These are phyloP conservation scores for human DNA, from an alignment of 2,113 vertebrate genomes.

Conservation along the genomic window GRCh38 chr1:115341501-115342000, in stretches of 20 bases:
- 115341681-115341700: not conserved
- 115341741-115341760: not conserved
- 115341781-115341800: not conserved
- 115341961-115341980: not conserved
- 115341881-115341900: not conserved
- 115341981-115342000: no score
- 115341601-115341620: not conserved
- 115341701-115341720: not conserved
- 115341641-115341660: not conserved
- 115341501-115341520: not conserved
- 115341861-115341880: not conserved
- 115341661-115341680: not conserved
- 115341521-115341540: not conserved
- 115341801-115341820: not conserved
- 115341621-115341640: not conserved
- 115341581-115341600: not conserved
- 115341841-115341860: not conserved
- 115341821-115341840: not conserved
- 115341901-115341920: rapidly evolving
- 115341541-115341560: not conserved
- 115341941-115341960: not conserved
- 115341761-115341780: not conserved
- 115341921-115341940: not conserved
- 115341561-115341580: rapidly evolving
- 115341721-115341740: not conserved